Evolutionary conservation across 1,140 invertebrate species (phyloP).

Genomic region (Dendroctonus valens): DNA sequence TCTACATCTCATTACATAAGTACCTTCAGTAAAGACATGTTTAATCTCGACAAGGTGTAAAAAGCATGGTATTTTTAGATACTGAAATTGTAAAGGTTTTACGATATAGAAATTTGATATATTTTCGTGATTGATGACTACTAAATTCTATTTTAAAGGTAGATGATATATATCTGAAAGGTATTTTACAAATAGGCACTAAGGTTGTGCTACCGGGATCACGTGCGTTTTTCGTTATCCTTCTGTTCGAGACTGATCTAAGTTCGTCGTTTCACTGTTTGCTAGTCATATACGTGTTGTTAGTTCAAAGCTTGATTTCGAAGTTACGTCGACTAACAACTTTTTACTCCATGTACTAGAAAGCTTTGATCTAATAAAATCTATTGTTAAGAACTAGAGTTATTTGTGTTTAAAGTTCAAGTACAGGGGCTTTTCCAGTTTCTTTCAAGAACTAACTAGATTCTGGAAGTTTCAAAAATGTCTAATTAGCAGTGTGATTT

Average conservation of each 20-base stretch:
- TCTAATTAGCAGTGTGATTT: too few species aligned
- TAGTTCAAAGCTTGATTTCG: background rate
- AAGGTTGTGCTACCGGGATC: background rate
- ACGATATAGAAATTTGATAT: conserved; percentile 32
- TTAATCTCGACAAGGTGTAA: conserved; percentile 27
- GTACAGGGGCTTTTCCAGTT: too few species aligned
- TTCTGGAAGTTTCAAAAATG: too few species aligned
- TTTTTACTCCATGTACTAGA: too few species aligned
- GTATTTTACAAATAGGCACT: conserved; percentile 25
- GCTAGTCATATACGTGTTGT: background rate
- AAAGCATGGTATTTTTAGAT: conserved; percentile 33
- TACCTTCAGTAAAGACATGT: conserved; percentile 30
- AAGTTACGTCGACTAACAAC: too few species aligned
- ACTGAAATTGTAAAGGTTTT: conserved; percentile 29
- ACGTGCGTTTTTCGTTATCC: background rate
- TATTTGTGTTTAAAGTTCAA: too few species aligned
- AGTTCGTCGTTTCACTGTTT: background rate
- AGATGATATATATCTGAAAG: background rate
- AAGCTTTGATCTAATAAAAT: too few species aligned
- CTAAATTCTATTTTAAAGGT: background rate
- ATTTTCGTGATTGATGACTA: conserved; percentile 37
- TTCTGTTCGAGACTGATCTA: background rate
- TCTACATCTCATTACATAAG: conserved; percentile 31
- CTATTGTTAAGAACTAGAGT: too few species aligned
- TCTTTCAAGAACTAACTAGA: too few species aligned